Evolutionary conservation across 2,113 vertebrate genomes (phyloP).

Genomic region (Aramus guarauna): DNA sequence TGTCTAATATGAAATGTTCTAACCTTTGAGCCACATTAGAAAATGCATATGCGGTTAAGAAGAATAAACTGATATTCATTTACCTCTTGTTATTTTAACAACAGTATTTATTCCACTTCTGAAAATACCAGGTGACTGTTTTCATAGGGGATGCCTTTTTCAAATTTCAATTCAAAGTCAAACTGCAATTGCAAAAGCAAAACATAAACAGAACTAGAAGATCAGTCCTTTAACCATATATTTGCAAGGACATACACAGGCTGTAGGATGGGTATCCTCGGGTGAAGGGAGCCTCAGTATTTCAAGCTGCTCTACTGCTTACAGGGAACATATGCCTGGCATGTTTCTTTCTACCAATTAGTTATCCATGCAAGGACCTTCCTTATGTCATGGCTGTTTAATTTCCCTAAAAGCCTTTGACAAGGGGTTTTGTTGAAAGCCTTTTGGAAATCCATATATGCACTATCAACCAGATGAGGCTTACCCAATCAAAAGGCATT

Average conservation of each 20-base stretch:
- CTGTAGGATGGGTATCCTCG: not conserved
- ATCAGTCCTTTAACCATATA: not conserved
- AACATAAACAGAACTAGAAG: not conserved
- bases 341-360: not conserved
- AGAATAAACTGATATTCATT: not conserved
- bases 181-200: not conserved
- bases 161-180: not conserved
- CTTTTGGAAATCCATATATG: not conserved
- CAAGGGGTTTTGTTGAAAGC: not conserved
- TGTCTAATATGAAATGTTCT: not conserved
- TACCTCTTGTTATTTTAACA: not conserved
- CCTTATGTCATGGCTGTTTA: not conserved
- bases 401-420: slow-evolving; percentile 24
- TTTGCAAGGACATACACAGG: not conserved
- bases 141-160: not conserved
- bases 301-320: not conserved
- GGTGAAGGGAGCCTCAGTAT: not conserved
- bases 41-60: not conserved
- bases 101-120: not conserved
- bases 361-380: not conserved
- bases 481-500: not conserved
- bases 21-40: not conserved
- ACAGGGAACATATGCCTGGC: not conserved
- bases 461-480: not conserved
- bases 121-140: not conserved